phyloP scores from a whole-genome alignment of 2,888 invertebrate genomes.

The Troglohyphantes excavatus region DNA sequence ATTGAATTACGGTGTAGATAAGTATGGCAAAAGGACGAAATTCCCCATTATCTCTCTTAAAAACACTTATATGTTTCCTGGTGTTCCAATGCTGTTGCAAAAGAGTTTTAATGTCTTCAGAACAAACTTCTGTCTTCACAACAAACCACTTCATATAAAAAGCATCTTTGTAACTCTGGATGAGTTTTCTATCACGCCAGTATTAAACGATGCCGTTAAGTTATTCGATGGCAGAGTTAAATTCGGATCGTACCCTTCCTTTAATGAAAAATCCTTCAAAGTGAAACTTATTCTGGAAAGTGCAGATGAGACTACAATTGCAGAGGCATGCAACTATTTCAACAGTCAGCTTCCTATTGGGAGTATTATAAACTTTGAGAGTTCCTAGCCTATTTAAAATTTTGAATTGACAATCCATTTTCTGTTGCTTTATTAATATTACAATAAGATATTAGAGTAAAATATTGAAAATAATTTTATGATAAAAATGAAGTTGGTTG shows the following conservation, averaged over 20 bases:
- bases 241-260: slow-evolving; percentile 86
- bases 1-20: slow-evolving; percentile 84
- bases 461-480: too few species aligned
- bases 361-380: slow-evolving; percentile 82
- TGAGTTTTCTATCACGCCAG: slow-evolving; percentile 81
- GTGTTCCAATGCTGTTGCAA: slow-evolving; percentile 86
- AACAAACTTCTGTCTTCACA: slow-evolving; percentile 79
- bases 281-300: slow-evolving; percentile 85
- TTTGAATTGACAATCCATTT: too few species aligned
- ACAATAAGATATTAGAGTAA: too few species aligned
- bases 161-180: slow-evolving; percentile 67
- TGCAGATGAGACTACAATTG: slow-evolving; percentile 81
- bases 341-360: slow-evolving; percentile 82
- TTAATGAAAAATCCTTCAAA: slow-evolving; percentile 84
- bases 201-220: slow-evolving; percentile 84
- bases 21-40: slow-evolving; percentile 83
- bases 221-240: slow-evolving; percentile 84
- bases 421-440: too few species aligned
- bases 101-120: slow-evolving; percentile 82
- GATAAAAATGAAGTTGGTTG: too few species aligned
- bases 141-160: slow-evolving; percentile 22
- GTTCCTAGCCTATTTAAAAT: too few species aligned
- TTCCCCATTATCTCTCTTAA: slow-evolving; percentile 84
- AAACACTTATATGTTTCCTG: slow-evolving; percentile 89
- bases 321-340: slow-evolving; percentile 83